Base-by-base conservation (phyloP, 1,140 invertebrate genomes). In the Centruroides sculpturatus region DNA sequence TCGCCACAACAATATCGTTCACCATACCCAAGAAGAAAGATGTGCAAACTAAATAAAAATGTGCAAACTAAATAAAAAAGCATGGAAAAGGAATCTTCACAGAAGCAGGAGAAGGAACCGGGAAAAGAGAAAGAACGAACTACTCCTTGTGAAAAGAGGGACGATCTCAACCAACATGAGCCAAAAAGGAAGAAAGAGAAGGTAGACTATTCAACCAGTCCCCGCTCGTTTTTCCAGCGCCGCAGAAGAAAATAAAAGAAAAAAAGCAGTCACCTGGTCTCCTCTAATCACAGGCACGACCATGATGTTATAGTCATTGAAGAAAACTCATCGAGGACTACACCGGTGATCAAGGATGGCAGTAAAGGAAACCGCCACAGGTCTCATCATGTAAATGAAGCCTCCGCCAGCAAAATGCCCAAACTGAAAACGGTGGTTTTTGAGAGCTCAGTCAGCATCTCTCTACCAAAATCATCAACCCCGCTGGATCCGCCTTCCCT, bases 21-120 rank as follows among this genome's bases (percentile, higher is more conserved):
- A 56, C 62, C 11, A 58, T 63, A 48, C 62, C 62, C 35, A 63
- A 63, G 46, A 59, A 59, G 46, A 63, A 63, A 55, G 62, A 41
- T 41, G 36, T n/a, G n/a, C n/a, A n/a, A n/a, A n/a, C n/a, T n/a
- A n/a, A n/a, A n/a, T n/a, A n/a, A n/a, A n/a, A n/a, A 7, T 41
- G 7, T 7, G 36, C 36, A 41, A 41, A 41, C 7, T 41, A 41
- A 41, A 7, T n/a, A n/a, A n/a, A 7, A 59, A 47, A 57, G 35
- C 46, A 53, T 50, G 46, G 36, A 59, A 9, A 57, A 55, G 48
- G 53, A 59, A 5, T 59, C 61, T 51, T 56, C 47, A 13, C 35
- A 41, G 36, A 41, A 41, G 7, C 36, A 4, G 36, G 36, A 41
- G 7, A 41, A 41, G 7, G 36, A 41, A 7, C 4, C 36, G 36